Percentiles rank a stretch among this genome's conserved stretches.
Conservation (phyloP, 2,113 vertebrate genomes). For the Melanocharis versteri region DNA sequence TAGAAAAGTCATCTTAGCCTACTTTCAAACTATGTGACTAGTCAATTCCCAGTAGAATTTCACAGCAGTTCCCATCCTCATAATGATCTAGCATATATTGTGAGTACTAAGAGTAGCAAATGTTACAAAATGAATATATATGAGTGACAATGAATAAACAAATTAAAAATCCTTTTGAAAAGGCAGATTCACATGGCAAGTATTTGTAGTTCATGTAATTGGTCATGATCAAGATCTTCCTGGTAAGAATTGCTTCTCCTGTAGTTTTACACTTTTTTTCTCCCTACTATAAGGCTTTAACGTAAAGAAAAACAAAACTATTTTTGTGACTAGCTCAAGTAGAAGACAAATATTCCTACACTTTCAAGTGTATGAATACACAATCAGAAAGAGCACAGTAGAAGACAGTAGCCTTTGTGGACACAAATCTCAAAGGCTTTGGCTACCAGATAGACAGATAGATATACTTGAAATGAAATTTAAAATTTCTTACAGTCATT, state of each 20-base stretch:
- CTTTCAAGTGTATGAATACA: neutral
- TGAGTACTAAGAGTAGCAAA: neutral
- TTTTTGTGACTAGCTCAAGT: neutral
- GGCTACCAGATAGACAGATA: neutral
- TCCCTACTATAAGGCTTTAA: neutral
- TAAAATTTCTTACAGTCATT: neutral
- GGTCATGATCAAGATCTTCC: neutral
- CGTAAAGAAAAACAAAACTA: neutral
- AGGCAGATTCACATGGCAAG: neutral
- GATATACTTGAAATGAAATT: neutral
- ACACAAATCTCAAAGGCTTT: neutral
- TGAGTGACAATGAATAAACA: neutral
- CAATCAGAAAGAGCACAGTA: neutral
- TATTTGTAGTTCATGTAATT: neutral
- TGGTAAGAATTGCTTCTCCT: neutral
- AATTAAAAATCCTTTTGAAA: neutral
- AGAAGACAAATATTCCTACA: neutral
- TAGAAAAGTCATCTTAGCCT: neutral
- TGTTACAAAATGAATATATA: neutral
- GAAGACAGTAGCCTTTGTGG: neutral
- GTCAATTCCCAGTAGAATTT: neutral
- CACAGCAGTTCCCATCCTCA: neutral
- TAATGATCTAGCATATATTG: neutral
- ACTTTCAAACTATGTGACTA: neutral
- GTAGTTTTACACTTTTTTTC: neutral